A percentile compares a stretch with the other conserved stretches of the same genome.
Evolutionary conservation across 1,140 invertebrate species (phyloP).

Genomic region (Cydia pomonella): DNA sequence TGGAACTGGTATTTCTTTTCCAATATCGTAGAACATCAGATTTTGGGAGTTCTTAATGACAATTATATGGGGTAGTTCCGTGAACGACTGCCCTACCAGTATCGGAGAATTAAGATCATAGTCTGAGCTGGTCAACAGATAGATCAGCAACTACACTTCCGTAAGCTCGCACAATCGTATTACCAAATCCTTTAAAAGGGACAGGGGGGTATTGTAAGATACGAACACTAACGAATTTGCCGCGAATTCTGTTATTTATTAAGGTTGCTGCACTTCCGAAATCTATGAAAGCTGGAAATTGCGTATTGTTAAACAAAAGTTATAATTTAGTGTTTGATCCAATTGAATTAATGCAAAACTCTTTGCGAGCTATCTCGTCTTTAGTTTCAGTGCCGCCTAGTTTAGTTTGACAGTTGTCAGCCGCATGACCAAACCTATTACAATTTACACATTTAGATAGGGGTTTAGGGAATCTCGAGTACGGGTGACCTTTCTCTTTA

Average conservation of each 20-base stretch:
- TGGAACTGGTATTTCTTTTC: conserved; percentile 16
- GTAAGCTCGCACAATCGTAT: conserved; percentile 37
- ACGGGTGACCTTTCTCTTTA: conserved; percentile 40
- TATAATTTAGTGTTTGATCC: conserved; percentile 36
- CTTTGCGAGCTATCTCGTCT: conserved; percentile 14
- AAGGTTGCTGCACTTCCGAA: conserved; percentile 40
- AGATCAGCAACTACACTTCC: conserved; percentile 37
- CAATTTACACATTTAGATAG: conserved; percentile 37
- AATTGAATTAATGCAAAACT: conserved; percentile 34
- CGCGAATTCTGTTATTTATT: conserved; percentile 34
- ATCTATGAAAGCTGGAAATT: conserved; percentile 38
- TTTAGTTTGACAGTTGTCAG: conserved; percentile 33
- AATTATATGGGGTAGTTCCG: conserved; percentile 40
- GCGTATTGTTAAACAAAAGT: conserved; percentile 29
- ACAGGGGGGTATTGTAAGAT: neutral
- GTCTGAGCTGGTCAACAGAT: conserved; percentile 37
- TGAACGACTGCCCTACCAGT: conserved; percentile 40
- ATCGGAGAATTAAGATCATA: conserved; percentile 36
- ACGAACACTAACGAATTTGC: conserved; percentile 22
- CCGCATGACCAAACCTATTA: conserved; percentile 38
- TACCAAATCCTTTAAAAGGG: conserved; percentile 42
- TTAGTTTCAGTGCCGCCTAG: neutral
- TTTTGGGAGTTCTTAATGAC: conserved; percentile 31
- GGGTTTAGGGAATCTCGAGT: conserved; percentile 37
- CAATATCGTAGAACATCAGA: conserved; percentile 34